phyloP scores from a whole-genome alignment of 2,888 invertebrate species.

The Troides aeacus region DNA sequence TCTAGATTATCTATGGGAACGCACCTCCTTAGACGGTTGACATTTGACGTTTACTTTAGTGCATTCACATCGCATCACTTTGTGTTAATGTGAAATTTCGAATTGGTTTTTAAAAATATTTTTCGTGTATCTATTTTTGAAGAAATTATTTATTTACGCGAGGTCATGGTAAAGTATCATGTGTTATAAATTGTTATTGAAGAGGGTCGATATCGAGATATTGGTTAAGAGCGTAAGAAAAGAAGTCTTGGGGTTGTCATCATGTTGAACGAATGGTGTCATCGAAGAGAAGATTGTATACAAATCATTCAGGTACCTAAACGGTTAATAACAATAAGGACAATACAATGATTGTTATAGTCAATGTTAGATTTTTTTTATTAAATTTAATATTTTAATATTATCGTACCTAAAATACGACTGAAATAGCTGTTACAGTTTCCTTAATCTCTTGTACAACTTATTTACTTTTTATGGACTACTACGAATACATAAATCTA shows the following conservation, averaged over 20 bases:
- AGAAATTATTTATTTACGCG: constrained; percentile 72
- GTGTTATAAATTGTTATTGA: constrained; percentile 64
- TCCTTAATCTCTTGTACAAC: too few species aligned
- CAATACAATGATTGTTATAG: too few species aligned
- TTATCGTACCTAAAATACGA: too few species aligned
- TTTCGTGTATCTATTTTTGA: constrained; percentile 77
- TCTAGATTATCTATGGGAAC: constrained; percentile 38
- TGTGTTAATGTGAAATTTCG: constrained; percentile 69
- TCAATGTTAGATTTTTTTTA: too few species aligned
- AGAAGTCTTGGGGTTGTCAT: constrained; percentile 56
- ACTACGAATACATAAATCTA: too few species aligned
- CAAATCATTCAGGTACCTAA: constrained; percentile 63
- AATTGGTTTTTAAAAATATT: constrained; percentile 72
- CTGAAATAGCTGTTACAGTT: too few species aligned
- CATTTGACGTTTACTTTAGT: constrained; percentile 49
- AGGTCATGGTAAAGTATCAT: constrained; percentile 73
- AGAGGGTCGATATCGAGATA: constrained; percentile 49
- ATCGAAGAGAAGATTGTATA: constrained; percentile 61
- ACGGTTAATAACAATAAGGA: neutral
- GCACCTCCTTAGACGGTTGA: constrained; percentile 38
- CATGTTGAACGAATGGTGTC: constrained; percentile 78
- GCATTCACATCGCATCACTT: constrained; percentile 61
- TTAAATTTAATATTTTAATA: too few species aligned
- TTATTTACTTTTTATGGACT: too few species aligned
- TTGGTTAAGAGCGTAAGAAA: constrained; percentile 56